Evolutionary conservation across 2,888 invertebrate genomes (phyloP).

Genomic region (Therioaphis trifolii): DNA sequence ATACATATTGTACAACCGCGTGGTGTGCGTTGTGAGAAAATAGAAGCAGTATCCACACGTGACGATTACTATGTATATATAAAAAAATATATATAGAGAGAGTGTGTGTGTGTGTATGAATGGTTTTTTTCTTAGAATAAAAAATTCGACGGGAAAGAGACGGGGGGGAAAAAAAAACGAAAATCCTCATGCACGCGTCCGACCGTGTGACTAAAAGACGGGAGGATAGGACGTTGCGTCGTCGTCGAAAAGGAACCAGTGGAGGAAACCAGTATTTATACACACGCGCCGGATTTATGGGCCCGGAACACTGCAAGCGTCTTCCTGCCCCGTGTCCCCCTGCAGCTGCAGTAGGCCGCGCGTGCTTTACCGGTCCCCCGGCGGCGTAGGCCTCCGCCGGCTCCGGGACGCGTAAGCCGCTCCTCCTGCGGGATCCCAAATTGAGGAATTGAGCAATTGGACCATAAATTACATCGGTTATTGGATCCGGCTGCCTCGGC

Average conservation of each 20-base stretch:
- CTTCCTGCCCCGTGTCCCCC: constrained; percentile 17
- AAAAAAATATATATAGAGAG: no score
- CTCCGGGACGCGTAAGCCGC: not conserved
- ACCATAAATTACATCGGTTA: constrained; percentile 40
- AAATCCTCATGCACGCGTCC: not conserved
- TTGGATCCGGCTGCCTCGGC: constrained; percentile 40
- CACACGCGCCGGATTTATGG: constrained; percentile 29
- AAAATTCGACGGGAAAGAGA: not conserved
- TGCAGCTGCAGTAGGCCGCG: not conserved
- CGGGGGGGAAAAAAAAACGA: not conserved
- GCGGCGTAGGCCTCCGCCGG: not conserved
- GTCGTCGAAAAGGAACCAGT: not conserved
- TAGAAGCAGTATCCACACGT: not conserved
- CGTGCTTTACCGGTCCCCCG: not conserved
- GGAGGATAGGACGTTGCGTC: not conserved
- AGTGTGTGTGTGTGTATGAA: not conserved
- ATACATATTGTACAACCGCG: not conserved
- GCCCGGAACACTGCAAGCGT: constrained; percentile 42
- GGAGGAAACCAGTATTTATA: not conserved
- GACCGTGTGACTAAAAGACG: not conserved
- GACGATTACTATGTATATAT: not conserved
- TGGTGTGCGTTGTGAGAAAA: not conserved
- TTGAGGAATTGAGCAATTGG: constrained; percentile 40
- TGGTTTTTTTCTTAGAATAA: not conserved
- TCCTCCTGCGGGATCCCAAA: constrained; percentile 24